Conservation (phyloP, 2,113 vertebrate species). For the Colius striatus region DNA sequence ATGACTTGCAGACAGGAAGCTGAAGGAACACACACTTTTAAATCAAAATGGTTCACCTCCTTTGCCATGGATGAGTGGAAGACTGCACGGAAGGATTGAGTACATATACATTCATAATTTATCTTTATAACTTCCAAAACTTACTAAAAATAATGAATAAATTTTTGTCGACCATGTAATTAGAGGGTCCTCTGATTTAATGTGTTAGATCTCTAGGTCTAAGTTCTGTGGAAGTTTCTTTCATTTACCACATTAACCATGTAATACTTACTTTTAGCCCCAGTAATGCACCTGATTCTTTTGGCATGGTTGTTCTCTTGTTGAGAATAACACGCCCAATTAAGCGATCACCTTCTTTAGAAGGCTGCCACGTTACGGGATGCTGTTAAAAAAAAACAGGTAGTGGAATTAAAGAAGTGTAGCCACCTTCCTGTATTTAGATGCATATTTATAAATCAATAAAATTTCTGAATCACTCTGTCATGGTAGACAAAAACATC, state of each 20-base stretch:
- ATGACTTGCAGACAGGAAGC: not conserved
- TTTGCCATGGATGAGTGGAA: not conserved
- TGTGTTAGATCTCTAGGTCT: not conserved
- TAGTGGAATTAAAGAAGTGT: not conserved
- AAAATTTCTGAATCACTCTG: not conserved
- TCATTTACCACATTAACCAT: not conserved
- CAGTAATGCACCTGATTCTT: constrained; percentile 93
- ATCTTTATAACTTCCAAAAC: not conserved
- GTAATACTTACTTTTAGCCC: constrained; percentile 89
- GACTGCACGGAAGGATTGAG: not conserved
- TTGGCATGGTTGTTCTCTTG: constrained; percentile 95
- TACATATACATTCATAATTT: not conserved
- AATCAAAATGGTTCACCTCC: not conserved
- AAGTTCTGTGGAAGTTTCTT: not conserved
- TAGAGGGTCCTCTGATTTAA: not conserved
- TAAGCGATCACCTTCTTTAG: constrained; percentile 97
- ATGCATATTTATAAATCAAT: not conserved
- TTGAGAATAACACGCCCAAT: constrained; percentile 97
- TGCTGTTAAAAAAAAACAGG: constrained; percentile 78
- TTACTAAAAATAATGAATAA: not conserved
- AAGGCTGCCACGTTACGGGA: constrained; percentile 97
- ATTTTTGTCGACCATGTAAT: not conserved
- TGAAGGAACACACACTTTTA: not conserved
- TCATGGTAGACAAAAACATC: not conserved
- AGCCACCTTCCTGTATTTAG: not conserved